A percentile compares a stretch with the other conserved stretches of the same genome.
These are phyloP conservation scores for Formicarius rufipectus DNA, from an alignment of 2,113 vertebrate species.

Conservation along the genomic window DNA sequence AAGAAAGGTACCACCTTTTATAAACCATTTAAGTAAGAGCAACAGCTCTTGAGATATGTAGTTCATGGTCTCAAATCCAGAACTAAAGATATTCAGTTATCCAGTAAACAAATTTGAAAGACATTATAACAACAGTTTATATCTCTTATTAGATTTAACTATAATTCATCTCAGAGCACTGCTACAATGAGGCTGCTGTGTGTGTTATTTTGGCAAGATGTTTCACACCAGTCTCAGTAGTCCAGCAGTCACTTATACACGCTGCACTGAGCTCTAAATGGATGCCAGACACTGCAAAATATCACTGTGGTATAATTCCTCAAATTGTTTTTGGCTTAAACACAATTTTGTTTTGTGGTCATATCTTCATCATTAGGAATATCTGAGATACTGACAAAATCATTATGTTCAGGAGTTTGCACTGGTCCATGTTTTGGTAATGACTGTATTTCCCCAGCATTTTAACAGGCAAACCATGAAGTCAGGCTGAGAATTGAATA, in stretches of 20 bases:
- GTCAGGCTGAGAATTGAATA: not conserved
- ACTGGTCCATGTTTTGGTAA: fast-evolving
- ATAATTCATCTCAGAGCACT: not conserved
- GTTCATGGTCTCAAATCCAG: not conserved
- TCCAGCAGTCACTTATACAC: not conserved
- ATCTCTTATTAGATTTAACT: not conserved
- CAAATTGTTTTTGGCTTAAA: not conserved
- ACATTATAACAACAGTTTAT: slow-evolving; percentile 17
- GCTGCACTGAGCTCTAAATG: not conserved
- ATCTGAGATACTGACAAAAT: not conserved
- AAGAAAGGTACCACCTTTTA: slow-evolving; percentile 27
- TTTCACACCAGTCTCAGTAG: not conserved
- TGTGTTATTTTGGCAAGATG: not conserved
- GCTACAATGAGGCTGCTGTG: not conserved
- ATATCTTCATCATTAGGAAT: not conserved
- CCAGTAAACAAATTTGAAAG: slow-evolving; percentile 46
- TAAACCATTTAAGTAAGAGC: slow-evolving; percentile 6
- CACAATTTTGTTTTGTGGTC: not conserved
- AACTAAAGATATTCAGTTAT: slow-evolving; percentile 60
- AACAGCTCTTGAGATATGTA: not conserved
- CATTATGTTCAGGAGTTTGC: not conserved
- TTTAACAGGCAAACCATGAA: not conserved
- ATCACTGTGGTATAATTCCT: not conserved
- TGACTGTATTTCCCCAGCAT: not conserved
- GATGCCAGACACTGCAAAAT: not conserved